Evolutionary conservation across 2,797 vertebrate genomes (phyloP).

Genomic region (Kryptopterus vitreolus): DNA sequence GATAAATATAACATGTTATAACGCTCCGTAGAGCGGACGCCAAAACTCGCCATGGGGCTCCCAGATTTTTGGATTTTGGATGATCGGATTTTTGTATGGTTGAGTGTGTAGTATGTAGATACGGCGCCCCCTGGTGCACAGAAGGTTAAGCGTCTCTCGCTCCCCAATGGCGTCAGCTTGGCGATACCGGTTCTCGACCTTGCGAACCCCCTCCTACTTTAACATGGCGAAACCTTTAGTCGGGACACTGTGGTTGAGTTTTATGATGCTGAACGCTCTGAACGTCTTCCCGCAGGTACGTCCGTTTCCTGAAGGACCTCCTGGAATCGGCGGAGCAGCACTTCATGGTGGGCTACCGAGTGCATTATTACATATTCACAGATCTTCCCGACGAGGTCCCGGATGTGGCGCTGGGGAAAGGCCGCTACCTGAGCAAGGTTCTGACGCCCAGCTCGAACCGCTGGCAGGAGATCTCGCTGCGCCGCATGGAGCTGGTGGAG

Average conservation of each 20-base stretch:
- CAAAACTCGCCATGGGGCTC: too few relatives aligned
- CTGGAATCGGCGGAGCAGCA: slow-evolving; percentile 65
- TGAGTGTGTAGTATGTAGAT: too few relatives aligned
- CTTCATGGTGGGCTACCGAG: slow-evolving; percentile 63
- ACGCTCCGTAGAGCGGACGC: too few relatives aligned
- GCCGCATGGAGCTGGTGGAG: slow-evolving; percentile 66
- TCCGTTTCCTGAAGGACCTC: slow-evolving; percentile 54
- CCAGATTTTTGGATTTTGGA: too few relatives aligned
- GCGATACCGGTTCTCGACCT: too few relatives aligned
- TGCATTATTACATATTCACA: slow-evolving; percentile 69
- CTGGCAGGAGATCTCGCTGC: slow-evolving; percentile 69
- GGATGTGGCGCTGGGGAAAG: accelerated
- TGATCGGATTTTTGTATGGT: too few relatives aligned
- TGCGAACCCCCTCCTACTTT: too few relatives aligned
- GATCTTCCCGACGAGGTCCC: slow-evolving; percentile 55
- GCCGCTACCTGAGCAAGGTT: not conserved
- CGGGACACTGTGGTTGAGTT: not conserved
- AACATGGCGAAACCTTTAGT: too few relatives aligned
- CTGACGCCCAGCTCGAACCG: slow-evolving; percentile 24
- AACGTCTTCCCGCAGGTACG: slow-evolving; percentile 59
- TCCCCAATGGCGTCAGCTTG: too few relatives aligned
- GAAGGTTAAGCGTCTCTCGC: too few relatives aligned
- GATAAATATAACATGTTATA: too few relatives aligned
- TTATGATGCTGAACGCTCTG: not conserved
- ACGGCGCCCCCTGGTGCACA: too few relatives aligned